phyloP scores from a whole-genome alignment of 2,797 vertebrate genomes.

The Spinus olivaceus region DNA sequence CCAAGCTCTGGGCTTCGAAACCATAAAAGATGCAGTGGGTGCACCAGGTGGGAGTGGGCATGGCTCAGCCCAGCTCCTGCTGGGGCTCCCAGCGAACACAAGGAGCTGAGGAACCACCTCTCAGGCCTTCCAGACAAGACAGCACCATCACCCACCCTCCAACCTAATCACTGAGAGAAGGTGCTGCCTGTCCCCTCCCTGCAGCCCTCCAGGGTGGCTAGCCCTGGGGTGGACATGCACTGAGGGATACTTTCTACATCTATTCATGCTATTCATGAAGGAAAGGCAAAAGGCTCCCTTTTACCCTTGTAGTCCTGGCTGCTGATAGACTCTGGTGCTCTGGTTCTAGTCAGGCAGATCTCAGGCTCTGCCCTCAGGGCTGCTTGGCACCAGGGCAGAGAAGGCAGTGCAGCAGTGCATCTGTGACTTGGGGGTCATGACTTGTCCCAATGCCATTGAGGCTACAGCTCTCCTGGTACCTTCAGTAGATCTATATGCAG shows the following conservation, averaged over 20 bases:
- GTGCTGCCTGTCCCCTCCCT: neutral
- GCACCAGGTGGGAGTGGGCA: neutral
- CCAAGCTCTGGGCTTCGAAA: neutral
- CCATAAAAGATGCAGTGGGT: neutral
- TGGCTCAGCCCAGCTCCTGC: neutral
- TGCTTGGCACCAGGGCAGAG: neutral
- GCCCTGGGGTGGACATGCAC: neutral
- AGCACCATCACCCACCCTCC: neutral
- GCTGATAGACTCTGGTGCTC: neutral
- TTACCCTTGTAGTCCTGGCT: neutral
- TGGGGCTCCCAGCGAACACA: neutral
- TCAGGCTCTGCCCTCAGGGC: neutral
- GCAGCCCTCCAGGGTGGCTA: neutral
- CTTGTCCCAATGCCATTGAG: neutral
- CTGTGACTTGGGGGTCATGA: neutral
- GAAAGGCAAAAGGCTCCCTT: neutral
- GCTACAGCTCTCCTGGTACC: neutral
- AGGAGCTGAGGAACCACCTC: neutral
- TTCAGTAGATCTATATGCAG: neutral
- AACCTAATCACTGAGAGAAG: rapidly evolving
- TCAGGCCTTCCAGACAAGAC: neutral
- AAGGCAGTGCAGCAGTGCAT: neutral
- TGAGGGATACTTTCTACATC: neutral
- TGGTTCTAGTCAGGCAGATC: neutral
- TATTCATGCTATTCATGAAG: rapidly evolving